These are phyloP conservation scores for Harmothoe impar DNA, from an alignment of 2,888 invertebrate species.

Conservation along the genomic window DNA sequence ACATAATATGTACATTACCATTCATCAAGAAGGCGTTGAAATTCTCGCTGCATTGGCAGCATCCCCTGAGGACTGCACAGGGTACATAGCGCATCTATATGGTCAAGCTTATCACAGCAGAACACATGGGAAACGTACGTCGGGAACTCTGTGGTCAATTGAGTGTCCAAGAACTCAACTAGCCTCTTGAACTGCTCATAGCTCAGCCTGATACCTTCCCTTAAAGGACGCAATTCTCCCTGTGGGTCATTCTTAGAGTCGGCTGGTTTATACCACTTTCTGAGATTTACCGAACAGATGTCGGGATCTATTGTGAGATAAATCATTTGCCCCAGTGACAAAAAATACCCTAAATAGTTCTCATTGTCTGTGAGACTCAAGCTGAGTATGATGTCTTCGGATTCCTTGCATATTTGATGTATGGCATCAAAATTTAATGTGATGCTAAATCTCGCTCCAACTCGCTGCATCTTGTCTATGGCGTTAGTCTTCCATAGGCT, in stretches of 20 bases:
- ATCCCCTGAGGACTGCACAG: not conserved
- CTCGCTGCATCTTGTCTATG: not conserved
- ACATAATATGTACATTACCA: not conserved
- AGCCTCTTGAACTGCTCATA: not conserved
- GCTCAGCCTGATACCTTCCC: no score
- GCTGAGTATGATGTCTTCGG: not conserved
- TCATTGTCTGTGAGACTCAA: not conserved
- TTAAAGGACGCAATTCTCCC: no score
- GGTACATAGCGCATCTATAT: not conserved
- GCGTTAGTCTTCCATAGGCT: not conserved
- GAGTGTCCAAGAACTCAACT: not conserved
- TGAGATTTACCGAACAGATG: no score
- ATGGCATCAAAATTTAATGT: not conserved
- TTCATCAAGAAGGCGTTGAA: not conserved
- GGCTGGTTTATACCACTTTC: no score
- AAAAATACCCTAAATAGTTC: not conserved
- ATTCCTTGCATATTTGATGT: not conserved
- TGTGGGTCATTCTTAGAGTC: no score
- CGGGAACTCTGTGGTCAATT: not conserved
- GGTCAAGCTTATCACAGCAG: not conserved
- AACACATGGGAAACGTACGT: not conserved
- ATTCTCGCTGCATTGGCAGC: constrained; percentile 9
- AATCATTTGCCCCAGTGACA: no score
- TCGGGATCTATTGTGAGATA: no score
- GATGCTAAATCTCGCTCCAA: not conserved